Percentiles rank a stretch among this genome's conserved stretches.
Conservation (phyloP, 2,113 vertebrate genomes). For the Trogon surrucura region DNA sequence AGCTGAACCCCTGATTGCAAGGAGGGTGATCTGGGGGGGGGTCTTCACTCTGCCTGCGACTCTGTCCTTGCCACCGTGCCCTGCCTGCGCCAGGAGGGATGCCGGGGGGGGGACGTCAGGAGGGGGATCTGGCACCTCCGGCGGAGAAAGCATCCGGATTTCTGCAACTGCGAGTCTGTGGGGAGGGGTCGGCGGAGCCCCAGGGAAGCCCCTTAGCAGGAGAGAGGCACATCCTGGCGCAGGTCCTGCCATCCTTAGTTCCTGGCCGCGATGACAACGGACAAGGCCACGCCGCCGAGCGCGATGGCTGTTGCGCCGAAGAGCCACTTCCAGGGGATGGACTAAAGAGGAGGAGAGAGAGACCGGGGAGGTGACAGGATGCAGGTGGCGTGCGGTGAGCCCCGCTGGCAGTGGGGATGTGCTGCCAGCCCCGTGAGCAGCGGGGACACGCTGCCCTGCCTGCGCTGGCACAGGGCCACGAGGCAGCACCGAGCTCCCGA, state of each 20-base stretch:
- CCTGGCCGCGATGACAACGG: slow-evolving; percentile 94
- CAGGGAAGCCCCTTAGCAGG: background rate
- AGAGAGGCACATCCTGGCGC: background rate
- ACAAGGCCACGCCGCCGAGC: slow-evolving; percentile 92
- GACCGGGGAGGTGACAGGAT: background rate
- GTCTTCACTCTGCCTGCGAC: background rate
- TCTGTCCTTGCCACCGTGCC: background rate
- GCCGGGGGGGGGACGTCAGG: rapidly evolving
- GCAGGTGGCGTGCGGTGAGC: rapidly evolving
- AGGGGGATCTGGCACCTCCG: background rate
- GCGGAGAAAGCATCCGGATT: background rate
- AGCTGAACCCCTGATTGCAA: rapidly evolving
- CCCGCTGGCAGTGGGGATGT: rapidly evolving
- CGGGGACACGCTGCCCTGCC: background rate
- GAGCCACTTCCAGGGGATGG: slow-evolving; percentile 94
- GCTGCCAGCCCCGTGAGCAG: rapidly evolving
- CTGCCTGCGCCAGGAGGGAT: background rate
- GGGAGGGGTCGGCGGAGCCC: background rate
- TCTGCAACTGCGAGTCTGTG: background rate
- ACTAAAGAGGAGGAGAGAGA: slow-evolving; percentile 33
- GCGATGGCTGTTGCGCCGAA: slow-evolving; percentile 95
- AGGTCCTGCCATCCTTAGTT: slow-evolving; percentile 73
- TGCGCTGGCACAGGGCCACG: background rate
- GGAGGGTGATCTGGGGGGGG: background rate
- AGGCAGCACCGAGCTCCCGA: background rate